These are phyloP conservation scores for Bathybates hornii DNA, from an alignment of 2,113 vertebrate genomes.

Conservation along the genomic window DNA sequence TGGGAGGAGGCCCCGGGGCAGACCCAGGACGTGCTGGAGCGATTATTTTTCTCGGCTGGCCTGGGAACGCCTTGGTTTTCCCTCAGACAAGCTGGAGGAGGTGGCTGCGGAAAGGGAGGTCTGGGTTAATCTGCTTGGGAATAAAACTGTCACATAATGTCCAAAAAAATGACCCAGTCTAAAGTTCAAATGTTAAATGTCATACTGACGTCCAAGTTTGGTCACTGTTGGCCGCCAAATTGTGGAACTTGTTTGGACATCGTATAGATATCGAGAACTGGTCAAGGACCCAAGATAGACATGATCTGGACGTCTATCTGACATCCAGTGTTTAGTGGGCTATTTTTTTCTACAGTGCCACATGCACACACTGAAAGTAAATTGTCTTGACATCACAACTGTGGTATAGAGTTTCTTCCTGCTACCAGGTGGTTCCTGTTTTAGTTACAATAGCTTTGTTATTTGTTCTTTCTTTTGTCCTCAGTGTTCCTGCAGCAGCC, in stretches of 20 bases:
- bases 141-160: background rate
- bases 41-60: accelerated
- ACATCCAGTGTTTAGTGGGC: background rate
- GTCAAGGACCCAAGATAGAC: background rate
- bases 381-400: background rate
- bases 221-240: background rate
- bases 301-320: background rate
- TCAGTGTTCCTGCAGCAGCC: background rate
- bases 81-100: background rate
- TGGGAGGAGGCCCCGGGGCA: background rate
- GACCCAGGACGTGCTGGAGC: background rate
- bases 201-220: background rate
- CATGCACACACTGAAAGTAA: background rate
- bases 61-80: background rate
- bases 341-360: background rate
- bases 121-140: background rate
- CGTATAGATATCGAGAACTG: background rate
- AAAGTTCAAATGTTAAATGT: background rate
- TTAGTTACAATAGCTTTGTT: accelerated
- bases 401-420: background rate
- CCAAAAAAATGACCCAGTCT: background rate
- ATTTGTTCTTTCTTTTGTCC: background rate
- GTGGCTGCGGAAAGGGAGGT: background rate
- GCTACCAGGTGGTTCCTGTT: background rate
- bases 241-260: accelerated